phyloP scores from a whole-genome alignment of 2,113 vertebrate genomes.

The Pitta sordida region DNA sequence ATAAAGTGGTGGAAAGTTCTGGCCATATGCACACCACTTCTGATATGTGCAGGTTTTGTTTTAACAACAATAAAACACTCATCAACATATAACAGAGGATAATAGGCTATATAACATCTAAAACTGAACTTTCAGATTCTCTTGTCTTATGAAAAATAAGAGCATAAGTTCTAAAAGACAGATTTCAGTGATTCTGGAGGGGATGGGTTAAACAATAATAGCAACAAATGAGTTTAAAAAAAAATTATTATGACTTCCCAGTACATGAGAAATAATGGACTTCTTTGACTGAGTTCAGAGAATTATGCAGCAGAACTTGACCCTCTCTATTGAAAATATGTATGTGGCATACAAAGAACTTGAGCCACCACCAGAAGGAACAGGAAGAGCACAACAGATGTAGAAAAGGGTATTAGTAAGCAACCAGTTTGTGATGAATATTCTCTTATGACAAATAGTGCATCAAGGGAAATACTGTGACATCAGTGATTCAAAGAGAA shows the following conservation, averaged over 20 bases:
- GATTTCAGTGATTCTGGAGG: neutral
- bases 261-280: neutral
- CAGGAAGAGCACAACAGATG: neutral
- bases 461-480: neutral
- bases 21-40: neutral
- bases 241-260: neutral
- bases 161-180: neutral
- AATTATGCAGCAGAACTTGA: neutral
- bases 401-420: neutral
- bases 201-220: neutral
- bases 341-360: neutral
- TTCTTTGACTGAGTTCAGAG: neutral
- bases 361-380: neutral
- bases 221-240: neutral
- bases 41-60: neutral
- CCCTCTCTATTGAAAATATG: neutral
- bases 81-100: neutral
- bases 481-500: neutral
- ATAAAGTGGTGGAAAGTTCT: neutral
- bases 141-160: neutral
- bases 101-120: neutral
- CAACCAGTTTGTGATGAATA: neutral
- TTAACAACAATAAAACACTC: neutral
- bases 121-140: neutral
- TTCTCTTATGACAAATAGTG: neutral